Conservation (phyloP, 1,140 invertebrate species). For the Musca domestica region DNA sequence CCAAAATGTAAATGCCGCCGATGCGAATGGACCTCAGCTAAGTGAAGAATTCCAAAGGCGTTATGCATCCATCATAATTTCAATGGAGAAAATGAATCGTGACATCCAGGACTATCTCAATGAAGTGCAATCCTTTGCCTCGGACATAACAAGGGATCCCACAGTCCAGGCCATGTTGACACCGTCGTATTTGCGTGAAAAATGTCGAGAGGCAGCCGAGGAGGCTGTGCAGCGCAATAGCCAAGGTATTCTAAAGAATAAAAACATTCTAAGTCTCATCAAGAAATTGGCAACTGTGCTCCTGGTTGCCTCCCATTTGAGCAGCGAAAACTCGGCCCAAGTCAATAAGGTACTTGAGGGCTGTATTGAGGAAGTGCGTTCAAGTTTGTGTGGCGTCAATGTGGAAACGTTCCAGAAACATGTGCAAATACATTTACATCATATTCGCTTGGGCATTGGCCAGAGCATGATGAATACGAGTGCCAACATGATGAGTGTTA, state of each 20-base stretch:
- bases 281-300: conserved; percentile 86
- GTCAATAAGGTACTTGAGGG: conserved; percentile 91
- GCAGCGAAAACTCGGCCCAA: conserved; percentile 80
- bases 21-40: conserved; percentile 21
- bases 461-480: conserved; percentile 31
- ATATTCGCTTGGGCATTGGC: conserved; percentile 70
- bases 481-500: conserved; percentile 9
- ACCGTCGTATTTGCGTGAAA: conserved; percentile 81
- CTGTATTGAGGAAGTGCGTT: conserved; percentile 84
- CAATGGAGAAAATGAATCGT: conserved; percentile 87
- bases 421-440: conserved; percentile 89
- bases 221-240: conserved; percentile 79
- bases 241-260: conserved; percentile 60
- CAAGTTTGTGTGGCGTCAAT: conserved; percentile 72
- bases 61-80: conserved; percentile 86
- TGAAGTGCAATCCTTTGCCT: conserved; percentile 79
- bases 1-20: conserved; percentile 20
- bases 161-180: conserved; percentile 84
- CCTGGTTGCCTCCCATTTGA: conserved; percentile 89
- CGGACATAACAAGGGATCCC: conserved; percentile 84
- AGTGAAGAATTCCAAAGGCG: conserved; percentile 83
- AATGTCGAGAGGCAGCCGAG: conserved; percentile 79
- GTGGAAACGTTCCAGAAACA: conserved; percentile 83
- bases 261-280: conserved; percentile 73
- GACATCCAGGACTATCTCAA: conserved; percentile 83